Base-by-base conservation (phyloP, 2,888 invertebrate species). In the Aplocera efformata region DNA sequence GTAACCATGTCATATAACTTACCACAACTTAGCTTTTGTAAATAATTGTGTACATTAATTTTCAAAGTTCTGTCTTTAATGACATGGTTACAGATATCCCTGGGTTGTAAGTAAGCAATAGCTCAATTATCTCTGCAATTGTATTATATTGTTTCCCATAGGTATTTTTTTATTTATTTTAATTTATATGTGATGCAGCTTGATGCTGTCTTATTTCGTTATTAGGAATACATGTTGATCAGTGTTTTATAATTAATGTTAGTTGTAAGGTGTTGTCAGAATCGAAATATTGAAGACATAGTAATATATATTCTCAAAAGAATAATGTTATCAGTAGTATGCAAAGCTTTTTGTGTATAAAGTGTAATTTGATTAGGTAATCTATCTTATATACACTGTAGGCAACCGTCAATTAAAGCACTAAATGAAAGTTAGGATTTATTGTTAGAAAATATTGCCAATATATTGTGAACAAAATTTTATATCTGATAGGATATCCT, bases 41-140 rank as follows among this genome's bases (percentile, higher is more conserved):
- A 76, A 83, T 83, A 83, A n/a, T 66, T 60, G 1, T 62, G 57
- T 49, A 65, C 57, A 64, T 59, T 60, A 51, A 48, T 65, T 64
- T 63, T 49, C 47, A 63, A 55, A 57, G 57, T 66, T 55, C 49
- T 56, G 46, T 41, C 42, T 40, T 48, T 39, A 60, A 67, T 78
- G 84, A 73, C 86, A 83, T 83, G 84, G 86, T 82, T 77, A 77
- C 78, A 67, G 75, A 76, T 60, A 78, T 81, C 82, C 84, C 78
- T 70, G 84, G 86, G 86, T 88, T 86, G 85, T 80, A 78, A 70
- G 78, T 77, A 86, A 80, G 67, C 79, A 79, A 84, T 85, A 88
- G 83, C 83, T 85, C 79, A 81, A 79, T 82, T 75, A 44, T 29
- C 55, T 49, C 48, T 46, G 48, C 39, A 35, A 38, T 27, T 56